Percentiles rank a stretch among this genome's conserved stretches.
phyloP scores from a whole-genome alignment of 2,113 vertebrate genomes.

The Paramormyrops kingsleyae region DNA sequence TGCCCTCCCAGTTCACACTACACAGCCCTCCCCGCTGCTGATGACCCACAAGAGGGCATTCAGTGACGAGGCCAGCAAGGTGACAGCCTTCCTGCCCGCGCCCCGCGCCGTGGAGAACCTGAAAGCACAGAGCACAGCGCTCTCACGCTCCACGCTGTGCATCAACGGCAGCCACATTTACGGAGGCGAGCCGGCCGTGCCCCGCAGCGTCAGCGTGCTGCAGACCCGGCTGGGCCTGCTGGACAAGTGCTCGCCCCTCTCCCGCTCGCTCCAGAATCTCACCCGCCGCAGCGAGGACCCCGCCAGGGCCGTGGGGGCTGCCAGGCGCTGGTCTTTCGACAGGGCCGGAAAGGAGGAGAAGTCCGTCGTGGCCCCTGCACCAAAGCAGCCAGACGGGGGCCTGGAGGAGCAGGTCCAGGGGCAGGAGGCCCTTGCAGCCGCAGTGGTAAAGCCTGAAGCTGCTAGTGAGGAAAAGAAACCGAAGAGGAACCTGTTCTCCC shows the following conservation, averaged over 20 bases:
- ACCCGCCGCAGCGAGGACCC: conserved; percentile 46
- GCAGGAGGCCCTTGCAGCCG: conserved; percentile 34
- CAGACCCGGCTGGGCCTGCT: conserved; percentile 40
- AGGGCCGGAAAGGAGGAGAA: conserved; percentile 65
- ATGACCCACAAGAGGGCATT: conserved; percentile 70
- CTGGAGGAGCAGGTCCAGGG: conserved; percentile 33
- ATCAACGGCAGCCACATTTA: conserved; percentile 84
- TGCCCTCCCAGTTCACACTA: conserved; percentile 54
- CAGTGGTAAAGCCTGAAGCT: background rate
- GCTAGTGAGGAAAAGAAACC: conserved; percentile 54
- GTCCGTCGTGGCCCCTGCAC: conserved; percentile 61
- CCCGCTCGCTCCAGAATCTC: conserved; percentile 62
- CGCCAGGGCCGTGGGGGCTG: conserved; percentile 27
- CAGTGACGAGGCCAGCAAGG: conserved; percentile 68
- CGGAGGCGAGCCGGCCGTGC: conserved; percentile 46
- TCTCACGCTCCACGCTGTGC: conserved; percentile 63
- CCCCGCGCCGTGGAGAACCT: conserved; percentile 41
- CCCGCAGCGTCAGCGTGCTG: conserved; percentile 38
- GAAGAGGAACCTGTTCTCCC: conserved; percentile 68
- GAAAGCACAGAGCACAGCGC: conserved; percentile 35
- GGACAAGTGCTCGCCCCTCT: conserved; percentile 52
- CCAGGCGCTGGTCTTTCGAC: conserved; percentile 60
- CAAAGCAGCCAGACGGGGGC: conserved; percentile 58
- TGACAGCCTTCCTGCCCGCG: conserved; percentile 51
- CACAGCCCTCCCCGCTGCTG: conserved; percentile 67